Percentiles rank a stretch among this genome's conserved stretches.
These are phyloP conservation scores for Petromus typicus DNA, from an alignment of 2,113 vertebrate genomes.

Conservation along the genomic window DNA sequence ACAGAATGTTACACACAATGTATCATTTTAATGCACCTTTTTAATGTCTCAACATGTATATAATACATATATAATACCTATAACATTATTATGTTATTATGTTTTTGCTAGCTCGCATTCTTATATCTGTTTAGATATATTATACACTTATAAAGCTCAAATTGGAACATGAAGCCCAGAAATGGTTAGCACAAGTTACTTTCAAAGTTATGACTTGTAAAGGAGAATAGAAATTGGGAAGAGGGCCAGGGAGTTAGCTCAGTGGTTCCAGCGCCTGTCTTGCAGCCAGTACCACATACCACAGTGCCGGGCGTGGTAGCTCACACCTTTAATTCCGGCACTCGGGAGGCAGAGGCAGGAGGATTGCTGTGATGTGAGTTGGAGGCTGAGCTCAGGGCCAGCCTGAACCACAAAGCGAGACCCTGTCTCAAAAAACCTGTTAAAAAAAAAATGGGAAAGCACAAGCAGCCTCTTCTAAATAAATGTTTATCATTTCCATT, in stretches of 20 bases:
- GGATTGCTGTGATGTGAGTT: no score
- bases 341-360: no score
- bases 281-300: no score
- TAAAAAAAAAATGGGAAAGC: no score
- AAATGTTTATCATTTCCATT: not conserved
- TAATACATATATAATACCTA: no score
- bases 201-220: not conserved
- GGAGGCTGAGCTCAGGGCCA: no score
- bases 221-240: not conserved
- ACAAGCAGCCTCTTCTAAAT: not conserved
- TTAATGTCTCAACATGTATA: not conserved
- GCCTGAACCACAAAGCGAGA: no score
- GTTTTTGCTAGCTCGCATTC: not conserved
- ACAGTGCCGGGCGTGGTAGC: no score
- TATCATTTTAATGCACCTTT: not conserved
- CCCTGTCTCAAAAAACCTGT: no score
- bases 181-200: not conserved
- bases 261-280: no score
- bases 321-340: no score
- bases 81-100: not conserved
- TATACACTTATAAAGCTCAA: not conserved
- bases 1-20: not conserved
- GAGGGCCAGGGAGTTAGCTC: no score
- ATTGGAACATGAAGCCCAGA: not conserved
- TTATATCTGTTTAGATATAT: not conserved